Base-by-base conservation (phyloP, 2,797 vertebrate species). In the Bothrops alternatus region DNA sequence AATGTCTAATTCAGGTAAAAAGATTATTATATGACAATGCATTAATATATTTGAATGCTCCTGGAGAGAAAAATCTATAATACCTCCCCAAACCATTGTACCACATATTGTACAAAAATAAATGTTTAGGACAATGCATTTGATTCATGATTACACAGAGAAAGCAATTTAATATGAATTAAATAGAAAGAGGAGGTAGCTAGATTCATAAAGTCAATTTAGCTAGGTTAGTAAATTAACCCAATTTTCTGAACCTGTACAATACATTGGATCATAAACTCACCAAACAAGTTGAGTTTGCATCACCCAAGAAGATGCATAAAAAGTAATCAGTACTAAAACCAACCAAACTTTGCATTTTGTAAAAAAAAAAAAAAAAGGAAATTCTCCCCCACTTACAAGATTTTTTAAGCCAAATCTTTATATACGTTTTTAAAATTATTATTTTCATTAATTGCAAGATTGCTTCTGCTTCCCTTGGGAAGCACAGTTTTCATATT, bases 1-100 rank as follows among this genome's bases (percentile, higher is more conserved):
- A 97, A 99, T 99, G 96, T 98, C 97, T 50, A 99, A 99, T 96
- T 98, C 26, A 94, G 92, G 94, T 94, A 92, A 92, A 87, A 90
- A 78, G 6, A n/a, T 4, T 11, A 0, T 26, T 28, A 13, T 7
- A 13, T 23, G 61, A 42, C 25, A n/a, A 25, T 25, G 37, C 20
- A 82, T 47, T 42, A 37, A 37, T 65, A 56, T 88, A 47, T 56
- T 91, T 61, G 28, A 88, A 47, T 25, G 73, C 37, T 8, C 20
- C 20, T 42, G 18, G 37, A 20, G 10, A 28, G 8, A 47, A 47
- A 91, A 32, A 42, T 57, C 37, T 86, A 88, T 47, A 37, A 55
- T 25, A 20, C 86, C 16, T n/a, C 55, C 37, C 56, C 37, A 90
- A 90, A 60, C 25, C 8, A 60, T 37, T 23, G 2, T 47, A 58